Evolutionary conservation across 1,140 invertebrate species (phyloP).

Genomic region (Drosophila sp.): DNA sequence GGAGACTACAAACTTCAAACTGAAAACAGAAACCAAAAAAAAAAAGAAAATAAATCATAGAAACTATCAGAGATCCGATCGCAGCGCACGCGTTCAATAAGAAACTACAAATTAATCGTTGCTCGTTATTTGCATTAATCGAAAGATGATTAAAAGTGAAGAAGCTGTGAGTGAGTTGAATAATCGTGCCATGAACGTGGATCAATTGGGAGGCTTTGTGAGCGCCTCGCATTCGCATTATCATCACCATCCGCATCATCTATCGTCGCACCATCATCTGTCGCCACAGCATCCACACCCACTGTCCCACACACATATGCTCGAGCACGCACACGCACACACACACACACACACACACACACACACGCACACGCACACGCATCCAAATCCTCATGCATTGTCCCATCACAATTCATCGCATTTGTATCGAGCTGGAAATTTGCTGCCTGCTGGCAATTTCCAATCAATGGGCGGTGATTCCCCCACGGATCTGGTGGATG

Average conservation of each 20-base stretch:
- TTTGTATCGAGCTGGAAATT: constrained; percentile 65
- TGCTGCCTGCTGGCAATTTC: constrained; percentile 66
- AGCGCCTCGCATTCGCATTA: constrained; percentile 26
- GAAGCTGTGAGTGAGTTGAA: constrained; percentile 66
- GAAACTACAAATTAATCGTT: background rate
- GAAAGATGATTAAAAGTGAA: constrained; percentile 82
- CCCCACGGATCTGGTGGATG: constrained; percentile 72
- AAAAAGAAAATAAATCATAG: too few species aligned
- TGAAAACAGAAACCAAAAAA: constrained; percentile 12
- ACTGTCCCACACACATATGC: constrained; percentile 18
- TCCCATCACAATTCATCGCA: constrained; percentile 42
- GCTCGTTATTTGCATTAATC: constrained; percentile 2
- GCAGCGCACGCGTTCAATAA: constrained; percentile 9
- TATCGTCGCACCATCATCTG: too few species aligned
- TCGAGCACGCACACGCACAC: constrained; percentile 16
- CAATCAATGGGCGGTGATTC: constrained; percentile 66
- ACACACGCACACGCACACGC: constrained; percentile 18
- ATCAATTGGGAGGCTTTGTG: constrained; percentile 55
- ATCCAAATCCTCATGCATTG: constrained; percentile 36
- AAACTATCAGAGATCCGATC: constrained; percentile 7
- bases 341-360: constrained; percentile 14
- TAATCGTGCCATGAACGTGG: constrained; percentile 54
- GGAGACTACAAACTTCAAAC: background rate
- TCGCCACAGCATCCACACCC: constrained; percentile 46
- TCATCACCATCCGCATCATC: constrained; percentile 24